Base-by-base conservation (phyloP, 2,113 vertebrate genomes). In the Ageneiosus marmoratus region DNA sequence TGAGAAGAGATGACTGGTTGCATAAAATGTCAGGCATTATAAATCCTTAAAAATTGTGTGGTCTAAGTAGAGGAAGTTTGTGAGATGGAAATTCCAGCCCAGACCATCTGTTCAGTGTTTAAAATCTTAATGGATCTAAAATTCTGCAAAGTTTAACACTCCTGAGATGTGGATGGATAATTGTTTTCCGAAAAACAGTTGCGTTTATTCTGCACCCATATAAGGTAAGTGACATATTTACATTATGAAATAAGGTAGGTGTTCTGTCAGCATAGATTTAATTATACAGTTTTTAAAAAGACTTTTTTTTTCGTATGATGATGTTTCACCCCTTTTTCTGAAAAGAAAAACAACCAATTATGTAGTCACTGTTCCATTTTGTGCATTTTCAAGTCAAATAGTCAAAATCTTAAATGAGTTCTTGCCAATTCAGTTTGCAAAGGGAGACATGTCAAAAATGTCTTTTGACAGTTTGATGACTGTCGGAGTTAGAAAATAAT, bases 41-140 rank as follows among this genome's bases (percentile, higher is more conserved):
- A 88, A 85, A 88, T 84, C 46, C 63, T 78, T 77, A 81, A 87
- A 88, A 88, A 88, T 85, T 34, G 46, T 48, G 50, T 11, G 20
- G 29, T 84, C 72, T 77, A 58, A 85, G 65, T 88, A 86, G 80
- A 88, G 88, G 86, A 85, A 86, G 79, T 80, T 56, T 79, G 56
- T 62, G 85, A 82, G 81, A 80, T 86, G 60, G 82, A 80, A 87
- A 85, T 86, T 88, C 65, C 63, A 37, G 20, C 73, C 55, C 77
- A 50, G 51, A 55, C 85, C 87, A 87, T 89, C 89, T 88, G 87
- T 56, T 87, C 77, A 32, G 53, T 77, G 81, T 87, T 73, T 44
- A 65, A 37, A 86, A 78, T 34, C 72, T 74, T 87, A 67, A 82
- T 60, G 86, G 27, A 12, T 44, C 46, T 11, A 60, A 84, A 81